A percentile compares a stretch with the other conserved stretches of the same genome.
Conservation (phyloP, 2,113 vertebrate genomes). For the Pimephales promelas region DNA sequence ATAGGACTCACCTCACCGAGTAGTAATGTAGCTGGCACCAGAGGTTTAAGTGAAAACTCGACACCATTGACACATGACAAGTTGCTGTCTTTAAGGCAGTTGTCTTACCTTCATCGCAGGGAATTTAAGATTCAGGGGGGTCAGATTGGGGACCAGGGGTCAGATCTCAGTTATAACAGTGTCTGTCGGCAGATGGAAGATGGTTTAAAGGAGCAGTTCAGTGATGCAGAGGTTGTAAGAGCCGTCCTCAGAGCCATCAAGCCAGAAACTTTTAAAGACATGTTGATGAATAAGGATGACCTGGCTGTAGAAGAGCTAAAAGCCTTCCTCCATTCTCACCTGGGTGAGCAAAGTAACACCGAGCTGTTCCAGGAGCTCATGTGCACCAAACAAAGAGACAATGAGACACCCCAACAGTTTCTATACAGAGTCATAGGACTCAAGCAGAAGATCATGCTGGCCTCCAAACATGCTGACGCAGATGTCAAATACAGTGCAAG, state of each 20-base stretch:
- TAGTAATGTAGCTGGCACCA: not conserved
- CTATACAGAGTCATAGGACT: slow-evolving; percentile 30
- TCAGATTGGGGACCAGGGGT: slow-evolving; percentile 23
- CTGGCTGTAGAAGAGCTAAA: not conserved
- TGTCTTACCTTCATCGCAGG: not conserved
- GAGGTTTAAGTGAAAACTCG: not conserved
- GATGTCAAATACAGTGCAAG: not conserved
- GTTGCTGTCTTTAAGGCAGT: not conserved
- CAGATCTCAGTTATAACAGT: slow-evolving; percentile 30
- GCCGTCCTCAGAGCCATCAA: slow-evolving; percentile 3
- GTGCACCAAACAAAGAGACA: slow-evolving; percentile 24
- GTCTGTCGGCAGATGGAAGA: slow-evolving; percentile 42
- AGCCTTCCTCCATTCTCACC: not conserved
- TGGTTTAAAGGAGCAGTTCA: slow-evolving; percentile 12
- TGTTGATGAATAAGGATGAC: slow-evolving; percentile 23
- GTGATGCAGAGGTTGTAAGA: slow-evolving; percentile 18
- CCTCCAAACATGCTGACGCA: not conserved
- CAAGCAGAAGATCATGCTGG: slow-evolving; percentile 34
- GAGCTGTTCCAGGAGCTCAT: slow-evolving; percentile 41
- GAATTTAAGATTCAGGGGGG: slow-evolving; percentile 44
- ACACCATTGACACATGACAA: not conserved
- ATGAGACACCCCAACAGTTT: slow-evolving; percentile 38
- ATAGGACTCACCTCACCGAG: not conserved
- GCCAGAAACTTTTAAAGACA: not conserved
- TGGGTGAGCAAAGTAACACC: not conserved